Conservation (phyloP, 2,888 invertebrate species). For the Xestobium rufovillosum region DNA sequence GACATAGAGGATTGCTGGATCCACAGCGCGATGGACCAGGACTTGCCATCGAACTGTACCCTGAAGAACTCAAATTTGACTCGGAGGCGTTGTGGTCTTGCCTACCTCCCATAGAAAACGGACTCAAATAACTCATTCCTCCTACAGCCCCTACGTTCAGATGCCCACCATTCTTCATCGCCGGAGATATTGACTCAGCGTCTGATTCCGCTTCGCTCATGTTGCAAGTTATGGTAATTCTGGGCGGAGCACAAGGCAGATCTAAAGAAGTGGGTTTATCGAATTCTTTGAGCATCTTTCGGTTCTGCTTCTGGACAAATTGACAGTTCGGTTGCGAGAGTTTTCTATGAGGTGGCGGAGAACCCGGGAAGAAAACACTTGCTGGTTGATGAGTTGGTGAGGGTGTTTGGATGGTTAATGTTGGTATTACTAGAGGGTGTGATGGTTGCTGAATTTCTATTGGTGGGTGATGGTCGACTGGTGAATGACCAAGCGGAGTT, state of each 20-base stretch:
- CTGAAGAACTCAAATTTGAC: conserved; percentile 76
- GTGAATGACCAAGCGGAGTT: conserved; percentile 41
- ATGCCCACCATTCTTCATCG: conserved; percentile 41
- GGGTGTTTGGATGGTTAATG: conserved; percentile 58
- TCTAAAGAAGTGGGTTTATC: conserved; percentile 56
- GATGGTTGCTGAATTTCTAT: conserved; percentile 41
- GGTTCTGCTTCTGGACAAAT: conserved; percentile 31
- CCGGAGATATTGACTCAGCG: conserved; percentile 58
- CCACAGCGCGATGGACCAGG: conserved; percentile 76
- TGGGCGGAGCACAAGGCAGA: conserved; percentile 56
- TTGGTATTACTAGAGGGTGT: conserved; percentile 57
- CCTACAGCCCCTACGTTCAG: conserved; percentile 44
- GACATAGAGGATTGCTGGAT: conserved; percentile 71
- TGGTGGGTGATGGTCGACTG: conserved; percentile 21
- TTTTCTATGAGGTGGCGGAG: conserved; percentile 50
- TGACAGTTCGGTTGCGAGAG: conserved; percentile 29
- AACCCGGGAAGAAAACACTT: conserved; percentile 46
- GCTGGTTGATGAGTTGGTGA: conserved; percentile 56
- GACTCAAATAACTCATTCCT: conserved; percentile 68
- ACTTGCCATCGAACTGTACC: conserved; percentile 80
- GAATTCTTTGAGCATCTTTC: conserved; percentile 53
- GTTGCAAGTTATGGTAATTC: conserved; percentile 68
- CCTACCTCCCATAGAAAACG: conserved; percentile 65
- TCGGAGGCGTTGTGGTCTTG: conserved; percentile 73
- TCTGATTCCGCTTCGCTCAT: conserved; percentile 71